Percentiles rank a stretch among this genome's conserved stretches.
Conservation (phyloP, 2,797 vertebrate species). For the Lacerta viridis region DNA sequence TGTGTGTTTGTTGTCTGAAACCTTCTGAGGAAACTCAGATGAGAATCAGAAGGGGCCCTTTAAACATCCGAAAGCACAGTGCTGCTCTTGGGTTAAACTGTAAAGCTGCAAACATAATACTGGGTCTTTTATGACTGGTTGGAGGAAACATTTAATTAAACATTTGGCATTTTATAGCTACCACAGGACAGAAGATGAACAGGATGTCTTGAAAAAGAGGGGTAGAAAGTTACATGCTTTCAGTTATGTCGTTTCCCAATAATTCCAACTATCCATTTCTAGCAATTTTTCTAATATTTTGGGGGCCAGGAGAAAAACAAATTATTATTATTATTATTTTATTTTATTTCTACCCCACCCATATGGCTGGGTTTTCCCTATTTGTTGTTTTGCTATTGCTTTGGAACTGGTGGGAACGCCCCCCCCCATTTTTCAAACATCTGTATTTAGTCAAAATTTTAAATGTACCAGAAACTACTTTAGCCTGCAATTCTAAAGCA, state of each 20-base stretch:
- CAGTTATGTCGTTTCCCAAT: neutral
- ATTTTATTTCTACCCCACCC: too few species aligned
- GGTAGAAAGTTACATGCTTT: neutral
- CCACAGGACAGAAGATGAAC: neutral
- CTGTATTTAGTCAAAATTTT: neutral
- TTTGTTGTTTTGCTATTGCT: neutral
- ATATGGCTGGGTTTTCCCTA: neutral
- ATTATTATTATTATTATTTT: too few species aligned
- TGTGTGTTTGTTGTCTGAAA: neutral
- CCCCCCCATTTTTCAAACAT: neutral
- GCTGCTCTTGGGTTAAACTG: neutral
- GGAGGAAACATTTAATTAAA: conserved; percentile 31
- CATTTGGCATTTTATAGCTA: conserved; percentile 8
- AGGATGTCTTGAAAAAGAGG: neutral
- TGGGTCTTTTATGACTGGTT: neutral
- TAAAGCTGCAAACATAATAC: neutral
- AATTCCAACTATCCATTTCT: neutral
- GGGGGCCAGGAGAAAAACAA: neutral
- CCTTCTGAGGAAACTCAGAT: conserved; percentile 19
- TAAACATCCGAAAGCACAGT: conserved; percentile 9
- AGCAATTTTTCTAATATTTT: neutral
- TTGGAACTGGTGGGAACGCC: conserved; percentile 4
- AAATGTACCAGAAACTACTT: accelerated
- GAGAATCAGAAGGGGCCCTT: neutral
- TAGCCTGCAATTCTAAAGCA: neutral